Evolutionary conservation across 64 coral and sea anemone species (phyloP).

Genomic region (Montipora capricornis): DNA sequence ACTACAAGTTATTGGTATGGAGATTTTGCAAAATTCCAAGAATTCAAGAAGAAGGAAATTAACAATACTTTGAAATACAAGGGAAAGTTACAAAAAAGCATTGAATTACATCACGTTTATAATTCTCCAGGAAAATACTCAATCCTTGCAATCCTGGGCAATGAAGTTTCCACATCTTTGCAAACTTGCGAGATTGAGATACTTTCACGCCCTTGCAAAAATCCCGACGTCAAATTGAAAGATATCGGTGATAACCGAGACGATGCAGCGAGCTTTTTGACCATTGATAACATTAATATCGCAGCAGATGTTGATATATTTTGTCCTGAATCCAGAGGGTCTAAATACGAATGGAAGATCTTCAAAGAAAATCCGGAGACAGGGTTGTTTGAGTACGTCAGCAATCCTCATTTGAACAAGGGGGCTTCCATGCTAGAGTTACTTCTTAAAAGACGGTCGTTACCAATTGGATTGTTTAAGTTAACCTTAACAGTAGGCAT

Average conservation of each 20-base stretch:
- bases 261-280: constrained; percentile 23
- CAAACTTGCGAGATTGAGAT: constrained; percentile 57
- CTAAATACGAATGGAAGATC: constrained; percentile 65
- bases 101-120: constrained; percentile 20
- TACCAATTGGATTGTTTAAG: constrained; percentile 55
- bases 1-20: constrained; percentile 41
- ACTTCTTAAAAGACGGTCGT: constrained; percentile 16
- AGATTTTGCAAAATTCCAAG: not conserved
- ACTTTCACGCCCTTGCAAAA: constrained; percentile 52
- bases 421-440: constrained; percentile 28
- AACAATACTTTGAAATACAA: not conserved
- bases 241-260: not conserved
- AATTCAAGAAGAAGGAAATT: not conserved
- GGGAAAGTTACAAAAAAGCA: not conserved
- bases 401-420: not conserved
- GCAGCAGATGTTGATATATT: constrained; percentile 37
- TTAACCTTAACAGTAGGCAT: constrained; percentile 53
- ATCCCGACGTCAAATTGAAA: constrained; percentile 37
- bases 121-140: constrained; percentile 17
- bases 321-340: constrained; percentile 67
- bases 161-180: constrained; percentile 46
- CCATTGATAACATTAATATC: not conserved
- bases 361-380: not conserved
- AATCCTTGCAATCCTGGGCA: constrained; percentile 34
- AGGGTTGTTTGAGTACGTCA: not conserved